Evolutionary conservation across 2,797 vertebrate genomes (phyloP).

Genomic region (Lepus oiostolus): DNA sequence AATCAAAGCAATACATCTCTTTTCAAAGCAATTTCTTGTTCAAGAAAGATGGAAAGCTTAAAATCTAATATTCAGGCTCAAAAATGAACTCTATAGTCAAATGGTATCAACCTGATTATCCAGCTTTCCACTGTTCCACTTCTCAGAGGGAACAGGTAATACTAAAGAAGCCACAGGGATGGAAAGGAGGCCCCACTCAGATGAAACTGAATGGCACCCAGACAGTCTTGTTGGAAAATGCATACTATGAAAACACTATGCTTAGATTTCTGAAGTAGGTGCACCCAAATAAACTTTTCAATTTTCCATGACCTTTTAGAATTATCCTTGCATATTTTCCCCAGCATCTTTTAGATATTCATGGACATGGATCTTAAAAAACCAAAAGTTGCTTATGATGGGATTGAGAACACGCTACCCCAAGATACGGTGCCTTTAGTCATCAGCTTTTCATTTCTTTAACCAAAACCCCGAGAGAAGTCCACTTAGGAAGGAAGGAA

Average conservation of each 20-base stretch:
- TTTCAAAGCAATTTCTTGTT: constrained; percentile 36
- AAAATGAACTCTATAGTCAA: constrained; percentile 31
- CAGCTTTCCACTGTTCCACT: neutral
- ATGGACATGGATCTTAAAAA: neutral
- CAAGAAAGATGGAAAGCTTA: constrained; percentile 26
- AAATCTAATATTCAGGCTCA: constrained; percentile 37
- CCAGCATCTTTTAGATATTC: neutral
- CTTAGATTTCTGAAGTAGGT: no score
- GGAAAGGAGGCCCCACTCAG: neutral
- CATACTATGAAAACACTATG: no score
- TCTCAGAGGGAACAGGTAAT: constrained; percentile 38
- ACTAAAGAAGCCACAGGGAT: neutral
- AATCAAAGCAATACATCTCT: neutral
- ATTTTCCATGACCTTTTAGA: no score
- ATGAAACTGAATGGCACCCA: neutral
- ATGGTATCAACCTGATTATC: neutral
- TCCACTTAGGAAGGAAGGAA: no score
- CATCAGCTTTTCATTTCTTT: no score
- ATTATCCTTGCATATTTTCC: neutral
- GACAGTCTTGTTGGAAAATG: neutral
- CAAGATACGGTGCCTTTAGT: neutral
- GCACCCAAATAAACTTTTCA: no score
- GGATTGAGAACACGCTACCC: neutral
- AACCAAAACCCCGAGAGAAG: no score
- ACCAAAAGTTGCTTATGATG: neutral